A percentile compares a stretch with the other conserved stretches of the same genome.
Conservation (phyloP, 2,113 vertebrate genomes). For the Murina feae region DNA sequence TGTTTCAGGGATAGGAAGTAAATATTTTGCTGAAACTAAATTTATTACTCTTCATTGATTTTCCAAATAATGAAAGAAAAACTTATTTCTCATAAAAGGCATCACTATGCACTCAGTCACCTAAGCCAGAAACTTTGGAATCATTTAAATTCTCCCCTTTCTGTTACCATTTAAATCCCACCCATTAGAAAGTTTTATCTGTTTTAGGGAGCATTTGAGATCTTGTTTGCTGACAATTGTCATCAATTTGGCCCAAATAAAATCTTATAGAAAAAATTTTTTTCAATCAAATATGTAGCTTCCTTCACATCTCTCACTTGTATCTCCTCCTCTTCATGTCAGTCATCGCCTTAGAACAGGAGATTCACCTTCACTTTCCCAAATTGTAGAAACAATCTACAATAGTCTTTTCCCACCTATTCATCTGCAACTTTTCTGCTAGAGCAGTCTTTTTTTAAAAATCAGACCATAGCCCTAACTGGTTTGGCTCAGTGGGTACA, state of each 20-base stretch:
- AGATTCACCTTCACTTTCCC: not conserved
- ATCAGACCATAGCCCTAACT: too few relatives aligned
- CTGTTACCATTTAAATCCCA: not conserved
- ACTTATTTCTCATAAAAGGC: not conserved
- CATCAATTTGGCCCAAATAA: not conserved
- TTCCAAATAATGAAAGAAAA: slow-evolving; percentile 12
- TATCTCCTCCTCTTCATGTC: not conserved
- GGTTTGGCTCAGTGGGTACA: too few relatives aligned
- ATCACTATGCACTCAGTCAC: not conserved
- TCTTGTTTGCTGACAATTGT: not conserved
- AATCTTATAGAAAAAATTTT: not conserved
- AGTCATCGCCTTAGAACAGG: not conserved
- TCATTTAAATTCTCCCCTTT: slow-evolving; percentile 16
- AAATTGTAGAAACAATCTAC: not conserved
- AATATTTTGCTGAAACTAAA: not conserved
- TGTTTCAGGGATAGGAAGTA: not conserved
- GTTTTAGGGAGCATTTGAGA: not conserved
- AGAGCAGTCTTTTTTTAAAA: not conserved
- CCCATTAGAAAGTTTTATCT: not conserved
- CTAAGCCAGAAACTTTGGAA: slow-evolving; percentile 12
- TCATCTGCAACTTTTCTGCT: not conserved
- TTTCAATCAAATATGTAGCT: not conserved
- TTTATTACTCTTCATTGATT: slow-evolving; percentile 33
- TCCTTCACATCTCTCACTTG: not conserved
- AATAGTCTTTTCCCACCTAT: not conserved